Conservation (phyloP, 2,888 invertebrate species). For the Agonopterix subpropinquella region DNA sequence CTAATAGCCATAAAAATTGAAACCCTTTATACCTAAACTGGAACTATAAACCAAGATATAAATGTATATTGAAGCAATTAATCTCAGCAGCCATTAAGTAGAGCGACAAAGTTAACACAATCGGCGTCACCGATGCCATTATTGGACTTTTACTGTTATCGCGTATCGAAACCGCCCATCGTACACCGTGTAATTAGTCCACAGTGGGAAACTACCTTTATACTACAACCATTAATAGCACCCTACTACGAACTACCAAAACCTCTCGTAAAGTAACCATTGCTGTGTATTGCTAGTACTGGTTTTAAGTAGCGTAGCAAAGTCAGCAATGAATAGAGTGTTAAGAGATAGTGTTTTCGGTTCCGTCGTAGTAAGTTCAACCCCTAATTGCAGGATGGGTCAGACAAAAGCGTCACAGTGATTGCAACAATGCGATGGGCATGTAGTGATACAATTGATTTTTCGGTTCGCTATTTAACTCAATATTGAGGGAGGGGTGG, state of each 20-base stretch:
- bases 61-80: conserved; percentile 42
- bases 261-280: too few species aligned
- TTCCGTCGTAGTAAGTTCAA: neutral
- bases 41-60: conserved; percentile 12
- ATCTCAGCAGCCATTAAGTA: conserved; percentile 50
- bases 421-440: conserved; percentile 49
- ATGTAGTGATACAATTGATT: conserved; percentile 50
- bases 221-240: conserved; percentile 19
- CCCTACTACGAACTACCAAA: too few species aligned
- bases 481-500: conserved; percentile 27
- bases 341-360: too few species aligned
- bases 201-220: conserved; percentile 43
- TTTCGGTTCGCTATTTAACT: conserved; percentile 38
- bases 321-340: too few species aligned
- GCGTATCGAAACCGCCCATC: conserved; percentile 52
- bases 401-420: conserved; percentile 44
- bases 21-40: neutral
- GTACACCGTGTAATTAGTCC: conserved; percentile 58
- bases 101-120: conserved; percentile 57
- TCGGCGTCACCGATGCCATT: conserved; percentile 48
- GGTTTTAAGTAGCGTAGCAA: neutral
- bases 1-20: neutral
- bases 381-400: conserved; percentile 35
- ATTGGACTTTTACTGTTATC: conserved; percentile 69
- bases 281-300: too few species aligned